These are phyloP conservation scores for Bovichtus diacanthus DNA, from an alignment of 2,797 vertebrate species.

Conservation along the genomic window DNA sequence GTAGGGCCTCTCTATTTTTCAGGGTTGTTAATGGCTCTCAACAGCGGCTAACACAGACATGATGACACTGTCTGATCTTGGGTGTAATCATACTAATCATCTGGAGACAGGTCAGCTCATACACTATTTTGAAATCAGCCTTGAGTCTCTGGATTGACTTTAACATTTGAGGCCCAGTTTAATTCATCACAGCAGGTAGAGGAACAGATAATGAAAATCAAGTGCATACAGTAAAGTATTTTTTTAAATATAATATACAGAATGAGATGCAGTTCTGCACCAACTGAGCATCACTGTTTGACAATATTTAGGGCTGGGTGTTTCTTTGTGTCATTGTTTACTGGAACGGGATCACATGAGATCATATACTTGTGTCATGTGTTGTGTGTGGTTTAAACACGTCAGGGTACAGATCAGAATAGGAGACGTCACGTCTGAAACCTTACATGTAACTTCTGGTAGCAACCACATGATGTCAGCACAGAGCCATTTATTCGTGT, in stretches of 20 bases:
- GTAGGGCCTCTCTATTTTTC: neutral
- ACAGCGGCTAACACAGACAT: neutral
- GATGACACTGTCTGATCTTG: neutral
- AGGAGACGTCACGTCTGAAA: neutral
- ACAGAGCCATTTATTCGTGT: slow-evolving; percentile 43
- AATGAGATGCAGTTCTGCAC: neutral
- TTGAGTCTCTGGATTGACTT: neutral
- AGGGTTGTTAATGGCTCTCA: neutral
- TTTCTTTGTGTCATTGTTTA: neutral
- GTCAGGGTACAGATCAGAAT: neutral
- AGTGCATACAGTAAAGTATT: no score
- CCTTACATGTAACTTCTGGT: slow-evolving; percentile 33
- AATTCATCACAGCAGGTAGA: neutral
- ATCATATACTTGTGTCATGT: slow-evolving; percentile 20
- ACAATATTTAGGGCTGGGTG: neutral
- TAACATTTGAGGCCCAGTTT: neutral
- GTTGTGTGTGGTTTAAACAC: neutral
- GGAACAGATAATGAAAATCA: neutral
- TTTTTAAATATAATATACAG: neutral
- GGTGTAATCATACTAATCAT: neutral
- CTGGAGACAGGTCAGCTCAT: neutral
- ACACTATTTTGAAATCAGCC: neutral
- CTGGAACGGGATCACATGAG: neutral
- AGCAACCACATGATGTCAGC: slow-evolving; percentile 75
- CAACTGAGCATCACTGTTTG: neutral